phyloP scores from a whole-genome alignment of 2,797 vertebrate species.

The Ibycter americanus region DNA sequence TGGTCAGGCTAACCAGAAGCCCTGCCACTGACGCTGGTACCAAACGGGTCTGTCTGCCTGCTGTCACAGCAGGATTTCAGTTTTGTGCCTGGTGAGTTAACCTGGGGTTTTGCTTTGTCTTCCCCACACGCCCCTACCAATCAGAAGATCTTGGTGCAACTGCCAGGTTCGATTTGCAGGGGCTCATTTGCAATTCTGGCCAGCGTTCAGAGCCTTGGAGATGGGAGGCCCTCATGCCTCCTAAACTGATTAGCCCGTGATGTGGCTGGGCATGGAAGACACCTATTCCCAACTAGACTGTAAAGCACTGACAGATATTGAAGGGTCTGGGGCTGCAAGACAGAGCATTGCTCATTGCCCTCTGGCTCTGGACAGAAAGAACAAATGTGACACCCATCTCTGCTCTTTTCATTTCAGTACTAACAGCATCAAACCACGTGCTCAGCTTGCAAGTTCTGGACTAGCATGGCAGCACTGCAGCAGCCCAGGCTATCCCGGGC shows the following conservation, averaged over 20 bases:
- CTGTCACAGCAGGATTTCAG: background rate
- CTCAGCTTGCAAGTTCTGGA: background rate
- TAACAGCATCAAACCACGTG: accelerated
- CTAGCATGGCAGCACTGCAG: background rate
- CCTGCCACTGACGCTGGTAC: background rate
- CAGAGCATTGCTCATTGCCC: background rate
- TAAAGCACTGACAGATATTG: background rate
- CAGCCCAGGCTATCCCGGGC: background rate
- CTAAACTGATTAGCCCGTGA: background rate
- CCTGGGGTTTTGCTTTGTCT: background rate
- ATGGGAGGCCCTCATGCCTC: background rate
- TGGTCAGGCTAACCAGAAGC: background rate
- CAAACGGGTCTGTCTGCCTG: slow-evolving; percentile 17
- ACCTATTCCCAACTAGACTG: background rate
- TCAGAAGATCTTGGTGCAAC: background rate
- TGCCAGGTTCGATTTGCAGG: background rate
- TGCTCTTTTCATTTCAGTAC: background rate
- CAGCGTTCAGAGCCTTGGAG: background rate
- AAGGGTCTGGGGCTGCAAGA: background rate
- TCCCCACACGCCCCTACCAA: background rate
- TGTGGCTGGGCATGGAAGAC: background rate
- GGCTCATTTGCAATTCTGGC: background rate
- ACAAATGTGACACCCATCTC: background rate
- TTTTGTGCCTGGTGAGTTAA: background rate
- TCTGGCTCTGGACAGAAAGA: background rate